Evolutionary conservation across 2,888 invertebrate species (phyloP).

Genomic region (Macaria notata): DNA sequence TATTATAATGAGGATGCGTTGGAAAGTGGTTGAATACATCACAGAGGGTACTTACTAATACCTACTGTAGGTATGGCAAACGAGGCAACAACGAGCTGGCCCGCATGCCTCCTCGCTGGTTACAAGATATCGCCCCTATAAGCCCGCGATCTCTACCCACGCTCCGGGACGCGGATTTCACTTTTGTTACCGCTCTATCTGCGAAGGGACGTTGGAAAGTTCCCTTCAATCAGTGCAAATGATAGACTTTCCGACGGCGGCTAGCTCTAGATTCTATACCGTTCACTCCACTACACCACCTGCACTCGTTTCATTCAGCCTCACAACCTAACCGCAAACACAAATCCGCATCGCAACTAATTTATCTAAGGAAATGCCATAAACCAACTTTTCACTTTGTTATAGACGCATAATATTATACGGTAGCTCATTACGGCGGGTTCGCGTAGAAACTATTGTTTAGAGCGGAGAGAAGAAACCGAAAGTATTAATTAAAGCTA

Average conservation of each 20-base stretch:
- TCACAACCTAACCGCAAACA: slow-evolving; percentile 1
- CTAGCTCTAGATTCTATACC: neutral
- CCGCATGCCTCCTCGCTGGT: slow-evolving; percentile 52
- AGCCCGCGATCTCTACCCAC: slow-evolving; percentile 39
- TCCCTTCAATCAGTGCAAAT: slow-evolving; percentile 35
- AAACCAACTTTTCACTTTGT: slow-evolving; percentile 21
- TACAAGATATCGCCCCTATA: slow-evolving; percentile 67
- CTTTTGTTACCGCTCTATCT: slow-evolving; percentile 52
- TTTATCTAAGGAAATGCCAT: slow-evolving; percentile 5
- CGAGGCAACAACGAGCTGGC: slow-evolving; percentile 39
- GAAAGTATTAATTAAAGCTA: slow-evolving; percentile 63
- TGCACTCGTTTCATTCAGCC: neutral
- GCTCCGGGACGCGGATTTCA: slow-evolving; percentile 59
- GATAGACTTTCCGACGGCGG: slow-evolving; percentile 14
- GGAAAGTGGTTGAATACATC: slow-evolving; percentile 49
- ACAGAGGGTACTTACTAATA: slow-evolving; percentile 38
- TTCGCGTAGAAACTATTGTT: slow-evolving; percentile 40
- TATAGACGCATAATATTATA: slow-evolving; percentile 20
- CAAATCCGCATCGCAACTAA: neutral
- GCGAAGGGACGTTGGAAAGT: slow-evolving; percentile 26
- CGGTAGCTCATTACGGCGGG: slow-evolving; percentile 21
- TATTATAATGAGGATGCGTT: slow-evolving; percentile 33
- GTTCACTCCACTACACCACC: neutral
- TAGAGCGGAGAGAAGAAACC: slow-evolving; percentile 52
- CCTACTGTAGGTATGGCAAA: slow-evolving; percentile 35